Percentiles rank a stretch among this genome's conserved stretches.
Evolutionary conservation across 2,888 invertebrate genomes (phyloP).

Genomic region (Megamerina dolium): DNA sequence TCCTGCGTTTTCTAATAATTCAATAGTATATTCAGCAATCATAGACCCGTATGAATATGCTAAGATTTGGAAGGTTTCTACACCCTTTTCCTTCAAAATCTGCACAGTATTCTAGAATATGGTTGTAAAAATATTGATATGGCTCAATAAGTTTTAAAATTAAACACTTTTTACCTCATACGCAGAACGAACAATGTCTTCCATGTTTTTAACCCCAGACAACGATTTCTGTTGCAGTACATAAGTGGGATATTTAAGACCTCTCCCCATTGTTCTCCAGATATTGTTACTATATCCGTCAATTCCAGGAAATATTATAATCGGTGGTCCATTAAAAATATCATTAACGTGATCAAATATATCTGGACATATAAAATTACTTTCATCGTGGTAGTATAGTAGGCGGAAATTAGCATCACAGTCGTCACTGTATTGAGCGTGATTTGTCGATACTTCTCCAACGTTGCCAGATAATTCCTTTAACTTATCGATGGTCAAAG

Average conservation of each 20-base stretch:
- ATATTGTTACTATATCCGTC: background rate
- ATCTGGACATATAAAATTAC: background rate
- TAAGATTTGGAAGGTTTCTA: slow-evolving; percentile 12
- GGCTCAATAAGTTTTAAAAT: too few relatives aligned
- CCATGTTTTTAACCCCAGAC: background rate
- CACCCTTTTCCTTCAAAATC: too few relatives aligned
- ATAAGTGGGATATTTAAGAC: background rate
- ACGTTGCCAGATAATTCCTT: too few relatives aligned
- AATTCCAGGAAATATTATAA: background rate
- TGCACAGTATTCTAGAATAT: too few relatives aligned
- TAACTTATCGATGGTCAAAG: slow-evolving; percentile 61
- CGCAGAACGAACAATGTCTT: background rate
- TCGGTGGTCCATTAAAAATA: background rate
- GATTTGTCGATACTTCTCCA: too few relatives aligned
- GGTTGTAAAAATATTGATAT: too few relatives aligned
- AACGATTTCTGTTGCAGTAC: background rate
- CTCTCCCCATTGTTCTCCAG: background rate
- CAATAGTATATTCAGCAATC: slow-evolving; percentile 5
- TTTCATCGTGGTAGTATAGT: background rate
- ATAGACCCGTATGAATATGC: slow-evolving; percentile 15
- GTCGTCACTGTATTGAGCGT: background rate
- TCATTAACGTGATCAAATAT: background rate
- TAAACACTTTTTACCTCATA: background rate
- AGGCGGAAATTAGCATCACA: background rate
- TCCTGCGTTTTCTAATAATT: slow-evolving; percentile 12